Evolutionary conservation across 2,888 invertebrate genomes (phyloP).

Genomic region (Calameuta filiformis): DNA sequence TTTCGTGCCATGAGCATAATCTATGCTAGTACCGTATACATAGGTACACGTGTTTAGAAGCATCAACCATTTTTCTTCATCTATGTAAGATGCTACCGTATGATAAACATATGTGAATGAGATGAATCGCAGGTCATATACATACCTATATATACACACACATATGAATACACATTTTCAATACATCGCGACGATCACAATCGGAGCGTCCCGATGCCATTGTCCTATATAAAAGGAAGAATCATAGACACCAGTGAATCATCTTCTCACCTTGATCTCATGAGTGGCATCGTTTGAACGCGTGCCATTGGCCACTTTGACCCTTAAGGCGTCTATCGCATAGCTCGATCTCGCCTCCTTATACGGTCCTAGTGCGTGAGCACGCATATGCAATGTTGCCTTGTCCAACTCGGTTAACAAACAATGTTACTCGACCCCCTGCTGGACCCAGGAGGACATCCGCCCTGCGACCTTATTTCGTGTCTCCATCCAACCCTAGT

Average conservation of each 20-base stretch:
- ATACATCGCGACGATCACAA: neutral
- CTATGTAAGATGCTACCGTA: neutral
- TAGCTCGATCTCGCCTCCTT: conserved; percentile 36
- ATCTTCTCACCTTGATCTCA: conserved; percentile 38
- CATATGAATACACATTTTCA: neutral
- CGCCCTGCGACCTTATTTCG: neutral
- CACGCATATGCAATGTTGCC: conserved; percentile 16
- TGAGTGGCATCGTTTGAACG: conserved; percentile 24
- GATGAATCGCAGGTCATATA: neutral
- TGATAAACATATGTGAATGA: neutral
- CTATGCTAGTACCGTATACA: neutral
- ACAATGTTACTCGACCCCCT: conserved; percentile 7
- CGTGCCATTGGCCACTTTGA: conserved; percentile 30
- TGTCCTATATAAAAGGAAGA: neutral
- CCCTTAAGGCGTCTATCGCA: conserved; percentile 34
- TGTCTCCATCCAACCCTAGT: neutral
- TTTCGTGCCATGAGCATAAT: neutral
- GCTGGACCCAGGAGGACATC: neutral
- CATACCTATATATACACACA: too few relatives aligned
- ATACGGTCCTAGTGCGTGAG: conserved; percentile 24
- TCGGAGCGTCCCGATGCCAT: neutral
- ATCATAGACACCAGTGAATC: conserved; percentile 25
- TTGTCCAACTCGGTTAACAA: conserved; percentile 10
- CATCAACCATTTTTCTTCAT: neutral
- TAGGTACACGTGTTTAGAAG: neutral